Base-by-base conservation (phyloP, 2,797 vertebrate genomes). In the Sphenopsis melanotis region DNA sequence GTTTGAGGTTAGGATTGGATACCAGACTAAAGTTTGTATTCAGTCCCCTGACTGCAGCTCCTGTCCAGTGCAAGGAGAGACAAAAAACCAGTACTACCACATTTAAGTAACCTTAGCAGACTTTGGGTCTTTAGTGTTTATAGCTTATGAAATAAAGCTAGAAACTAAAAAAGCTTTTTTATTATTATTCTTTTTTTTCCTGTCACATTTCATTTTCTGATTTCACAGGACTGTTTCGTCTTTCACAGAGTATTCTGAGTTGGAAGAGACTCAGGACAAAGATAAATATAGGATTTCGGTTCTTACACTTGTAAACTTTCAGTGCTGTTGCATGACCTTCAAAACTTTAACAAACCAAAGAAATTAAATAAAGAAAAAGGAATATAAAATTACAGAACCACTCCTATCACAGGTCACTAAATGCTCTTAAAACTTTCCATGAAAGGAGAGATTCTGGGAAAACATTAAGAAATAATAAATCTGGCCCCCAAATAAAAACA, bases 391-490 rank as follows among this genome's bases (percentile, higher is more conserved):
- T 80, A 84, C 50, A 93, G 78, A 94, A 69, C 23, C 34, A 70
- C 34, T 88, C 56, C 32, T 89, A 94, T 52, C 72, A 87, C 10
- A 12, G 78, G 82, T 76, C 84, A 87, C 72, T 69, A 93, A 66
- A 68, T 36, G 59, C 61, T 95, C 74, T 92, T 95, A 74, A 94
- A 95, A 76, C 23, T 57, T 81, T 81, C 50, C 32, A 52, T 66
- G 90, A 84, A 90, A 80, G 26, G 15, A 84, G 79, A 89, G 75
- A 87, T 79, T 44, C n/a, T 89, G 61, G 65, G 76, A 94, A 93
- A 93, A 96, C 21, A 57, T 80, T 84, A 71, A 46, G 90, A 66
- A 59, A 68, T 44, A 78, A 78, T 27, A 95, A 88, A 76, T 16
- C 15, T 70, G 46, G 42, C 27, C 49, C n/a, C 52, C 36, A 80